phyloP scores from a whole-genome alignment of 2,888 invertebrate species.

The Andrena bicolor region DNA sequence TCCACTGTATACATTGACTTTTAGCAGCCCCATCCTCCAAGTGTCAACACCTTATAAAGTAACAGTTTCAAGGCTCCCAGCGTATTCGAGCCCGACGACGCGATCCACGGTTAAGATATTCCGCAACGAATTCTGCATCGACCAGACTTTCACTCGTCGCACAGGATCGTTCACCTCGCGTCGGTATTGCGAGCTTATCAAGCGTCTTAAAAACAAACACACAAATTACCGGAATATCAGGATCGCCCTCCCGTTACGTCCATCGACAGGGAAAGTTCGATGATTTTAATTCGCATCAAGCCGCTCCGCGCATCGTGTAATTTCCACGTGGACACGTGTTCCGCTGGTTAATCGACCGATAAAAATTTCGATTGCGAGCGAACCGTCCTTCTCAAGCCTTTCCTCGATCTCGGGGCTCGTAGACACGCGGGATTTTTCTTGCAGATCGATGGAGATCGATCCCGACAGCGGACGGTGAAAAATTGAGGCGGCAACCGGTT shows the following conservation, averaged over 20 bases:
- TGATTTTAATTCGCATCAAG: conserved; percentile 10
- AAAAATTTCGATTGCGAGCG: neutral
- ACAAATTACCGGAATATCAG: conserved; percentile 11
- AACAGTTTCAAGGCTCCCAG: conserved; percentile 16
- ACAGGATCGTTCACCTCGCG: conserved; percentile 12
- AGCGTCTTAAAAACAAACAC: neutral
- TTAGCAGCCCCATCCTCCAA: neutral
- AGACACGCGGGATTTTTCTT: conserved; percentile 48
- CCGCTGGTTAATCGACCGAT: neutral
- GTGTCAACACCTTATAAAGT: conserved; percentile 6
- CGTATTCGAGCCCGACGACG: neutral
- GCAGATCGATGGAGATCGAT: conserved; percentile 30
- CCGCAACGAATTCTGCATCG: neutral
- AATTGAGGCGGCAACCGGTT: conserved; percentile 70
- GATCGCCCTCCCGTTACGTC: neutral
- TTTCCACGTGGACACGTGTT: conserved; percentile 10
- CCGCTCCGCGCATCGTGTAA: neutral
- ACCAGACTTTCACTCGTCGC: neutral
- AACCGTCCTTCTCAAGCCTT: neutral
- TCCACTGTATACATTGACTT: neutral
- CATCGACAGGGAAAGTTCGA: conserved; percentile 10
- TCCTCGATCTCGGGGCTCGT: conserved; percentile 5
- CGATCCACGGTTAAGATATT: neutral
- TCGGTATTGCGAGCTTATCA: neutral
- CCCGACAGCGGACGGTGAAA: conserved; percentile 51